Percentiles rank a stretch among this genome's conserved stretches.
Evolutionary conservation across 1,140 invertebrate species (phyloP).

Genomic region (Streblospio benedicti): DNA sequence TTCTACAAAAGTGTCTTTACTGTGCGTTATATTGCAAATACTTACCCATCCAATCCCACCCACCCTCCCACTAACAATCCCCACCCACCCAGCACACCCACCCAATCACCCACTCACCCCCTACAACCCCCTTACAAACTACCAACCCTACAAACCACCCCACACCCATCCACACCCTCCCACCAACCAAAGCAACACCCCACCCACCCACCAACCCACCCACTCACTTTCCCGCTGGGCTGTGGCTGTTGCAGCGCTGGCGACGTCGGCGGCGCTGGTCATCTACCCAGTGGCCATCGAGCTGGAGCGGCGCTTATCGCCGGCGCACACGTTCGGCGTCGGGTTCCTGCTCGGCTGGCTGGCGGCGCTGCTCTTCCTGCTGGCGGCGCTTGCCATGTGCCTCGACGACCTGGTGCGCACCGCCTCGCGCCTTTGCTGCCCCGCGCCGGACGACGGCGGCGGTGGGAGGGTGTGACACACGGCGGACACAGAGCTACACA

Average conservation of each 20-base stretch:
- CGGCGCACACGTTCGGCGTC: not conserved
- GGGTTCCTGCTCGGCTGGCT: constrained; percentile 1
- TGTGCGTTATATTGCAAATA: no score
- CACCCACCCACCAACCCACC: not conserved
- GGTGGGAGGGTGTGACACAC: constrained; percentile 56
- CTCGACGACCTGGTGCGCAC: constrained; percentile 6
- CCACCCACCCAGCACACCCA: no score
- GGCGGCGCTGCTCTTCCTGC: not conserved
- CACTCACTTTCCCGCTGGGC: not conserved
- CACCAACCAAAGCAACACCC: no score
- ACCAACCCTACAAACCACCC: no score
- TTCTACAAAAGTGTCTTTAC: no score
- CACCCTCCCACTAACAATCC: no score
- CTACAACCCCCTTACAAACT: no score
- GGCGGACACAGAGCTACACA: no score
- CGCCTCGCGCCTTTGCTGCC: constrained; percentile 61
- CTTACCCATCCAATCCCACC: no score
- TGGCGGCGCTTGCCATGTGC: not conserved
- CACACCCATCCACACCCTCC: no score
- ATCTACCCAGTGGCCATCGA: constrained; percentile 1
- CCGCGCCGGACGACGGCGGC: constrained; percentile 65
- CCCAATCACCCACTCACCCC: no score
- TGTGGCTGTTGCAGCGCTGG: constrained; percentile 9
- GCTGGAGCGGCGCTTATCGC: not conserved
- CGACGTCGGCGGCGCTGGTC: not conserved